A percentile compares a stretch with the other conserved stretches of the same genome.
Evolutionary conservation across 1,140 invertebrate species (phyloP).

Genomic region (Stenopsyche tienmushanensis): DNA sequence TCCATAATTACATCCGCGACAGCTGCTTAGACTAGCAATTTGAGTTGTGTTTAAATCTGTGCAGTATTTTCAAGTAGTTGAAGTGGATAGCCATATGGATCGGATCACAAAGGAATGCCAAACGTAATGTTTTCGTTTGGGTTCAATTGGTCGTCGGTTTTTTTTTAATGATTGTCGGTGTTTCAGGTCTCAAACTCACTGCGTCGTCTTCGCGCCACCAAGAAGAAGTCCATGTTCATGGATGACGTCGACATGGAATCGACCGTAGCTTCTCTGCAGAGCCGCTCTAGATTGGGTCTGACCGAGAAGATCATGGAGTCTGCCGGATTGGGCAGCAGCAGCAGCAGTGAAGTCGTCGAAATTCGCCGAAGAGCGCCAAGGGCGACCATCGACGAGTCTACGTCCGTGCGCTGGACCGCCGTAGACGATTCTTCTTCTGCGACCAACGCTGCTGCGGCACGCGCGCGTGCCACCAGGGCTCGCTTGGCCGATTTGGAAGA

Average conservation of each 20-base stretch:
- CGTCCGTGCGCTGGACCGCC: constrained; percentile 54
- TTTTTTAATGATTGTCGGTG: not conserved
- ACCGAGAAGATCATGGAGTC: constrained; percentile 62
- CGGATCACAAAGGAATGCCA: not conserved
- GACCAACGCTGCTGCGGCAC: constrained; percentile 46
- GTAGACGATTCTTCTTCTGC: constrained; percentile 48
- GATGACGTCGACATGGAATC: constrained; percentile 61
- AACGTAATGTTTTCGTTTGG: not conserved
- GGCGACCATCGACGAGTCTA: constrained; percentile 36
- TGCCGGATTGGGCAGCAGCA: constrained; percentile 57
- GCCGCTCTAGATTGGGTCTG: constrained; percentile 53
- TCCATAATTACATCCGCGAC: too few relatives aligned
- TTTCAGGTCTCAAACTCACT: constrained; percentile 54
- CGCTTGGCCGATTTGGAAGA: constrained; percentile 62
- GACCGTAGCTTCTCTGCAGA: constrained; percentile 56
- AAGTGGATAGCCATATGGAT: too few relatives aligned
- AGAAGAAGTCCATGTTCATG: constrained; percentile 55
- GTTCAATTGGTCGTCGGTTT: not conserved
- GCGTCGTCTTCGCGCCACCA: constrained; percentile 56
- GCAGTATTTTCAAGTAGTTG: too few relatives aligned
- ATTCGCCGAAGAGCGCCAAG: constrained; percentile 46
- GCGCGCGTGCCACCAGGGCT: constrained; percentile 52
- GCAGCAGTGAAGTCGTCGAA: constrained; percentile 35
- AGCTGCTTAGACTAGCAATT: too few relatives aligned
- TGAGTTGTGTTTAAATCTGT: too few relatives aligned